Conservation (phyloP, 2,113 vertebrate genomes). For the Acanthochromis polyacanthus region DNA sequence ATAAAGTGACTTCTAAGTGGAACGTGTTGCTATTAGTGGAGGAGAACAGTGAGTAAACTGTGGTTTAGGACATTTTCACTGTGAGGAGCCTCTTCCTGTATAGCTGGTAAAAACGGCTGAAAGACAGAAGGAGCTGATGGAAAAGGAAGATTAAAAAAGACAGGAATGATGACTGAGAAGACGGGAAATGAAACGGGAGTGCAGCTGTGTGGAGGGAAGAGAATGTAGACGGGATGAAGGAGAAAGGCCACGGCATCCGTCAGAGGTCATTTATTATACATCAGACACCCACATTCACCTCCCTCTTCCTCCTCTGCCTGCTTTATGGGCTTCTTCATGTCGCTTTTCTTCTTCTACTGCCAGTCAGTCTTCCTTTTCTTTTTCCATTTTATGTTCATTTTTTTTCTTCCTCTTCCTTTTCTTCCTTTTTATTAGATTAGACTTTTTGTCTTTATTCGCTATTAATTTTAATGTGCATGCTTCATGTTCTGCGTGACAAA, state of each 20-base stretch:
- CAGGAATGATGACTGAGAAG: slow-evolving; percentile 59
- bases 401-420: background rate
- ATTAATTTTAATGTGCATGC: too few relatives aligned
- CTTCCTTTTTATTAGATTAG: background rate
- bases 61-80: slow-evolving; percentile 9
- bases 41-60: background rate
- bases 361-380: background rate
- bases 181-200: slow-evolving; percentile 22
- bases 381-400: background rate
- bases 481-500: too few relatives aligned
- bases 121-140: slow-evolving; percentile 13
- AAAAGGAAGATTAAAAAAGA: slow-evolving; percentile 38
- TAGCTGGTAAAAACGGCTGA: slow-evolving; percentile 41
- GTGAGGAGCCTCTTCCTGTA: slow-evolving; percentile 1
- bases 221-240: slow-evolving; percentile 21
- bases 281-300: slow-evolving; percentile 39
- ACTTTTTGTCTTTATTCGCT: too few relatives aligned
- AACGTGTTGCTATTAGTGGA: background rate
- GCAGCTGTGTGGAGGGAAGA: slow-evolving; percentile 8
- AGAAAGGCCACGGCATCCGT: slow-evolving; percentile 54
- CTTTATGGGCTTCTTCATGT: background rate
- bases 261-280: slow-evolving; percentile 78
- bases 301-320: slow-evolving; percentile 9
- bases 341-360: slow-evolving; percentile 10
- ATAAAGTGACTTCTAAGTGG: slow-evolving; percentile 20